Evolutionary conservation across 2,113 vertebrate genomes (phyloP), one percentile per base, ranked within the genome.

Genomic region (Oreotrochilus melanogaster): DNA sequence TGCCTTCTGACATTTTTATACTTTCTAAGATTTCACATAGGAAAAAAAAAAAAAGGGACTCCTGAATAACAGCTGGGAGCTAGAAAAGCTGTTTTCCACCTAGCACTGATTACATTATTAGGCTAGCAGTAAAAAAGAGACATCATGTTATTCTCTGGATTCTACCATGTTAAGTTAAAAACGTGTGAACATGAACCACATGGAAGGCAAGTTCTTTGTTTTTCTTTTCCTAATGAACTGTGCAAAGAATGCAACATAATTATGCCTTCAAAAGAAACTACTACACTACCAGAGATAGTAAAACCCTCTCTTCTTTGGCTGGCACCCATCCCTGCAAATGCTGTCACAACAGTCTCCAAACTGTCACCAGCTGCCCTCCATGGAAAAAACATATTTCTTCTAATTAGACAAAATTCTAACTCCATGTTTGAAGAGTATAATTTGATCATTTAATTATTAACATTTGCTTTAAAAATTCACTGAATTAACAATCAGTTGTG

Each of bases 331-430:
- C 80, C 94, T 67, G 93, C 72, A 88, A 93, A 86, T 11, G 72
- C 95, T 96, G 92, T 92, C 95, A 96, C 85, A 97, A 94, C 90
- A 88, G 82, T 45, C 78, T 96, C 90, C 88, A 90, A 95, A 93
- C 88, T 95, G 90, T 88, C 95, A 88, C 78, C 75, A 96, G 95
- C 89, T 96, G 95, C 90, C 94, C 95, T 67, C 78, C 89, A 80
- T 0, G 7, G 71, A 80, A 93, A 95, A 94, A 96, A 95, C 85
- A 86, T 86, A 93, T 94, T 93, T 95, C 85, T 94, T 92, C 92
- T 90, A 93, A 96, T 97, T 92, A 96, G 92, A 37, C 69, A 71
- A 90, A 97, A 95, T 90, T 92, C 92, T 83, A 94, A 76, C 69
- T 93, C 85, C 6, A 1, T 57, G 33, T 88, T 94, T 88, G 51